Evolutionary conservation across 2,113 vertebrate species (phyloP).

Genomic region (Triplophysa tibetana): DNA sequence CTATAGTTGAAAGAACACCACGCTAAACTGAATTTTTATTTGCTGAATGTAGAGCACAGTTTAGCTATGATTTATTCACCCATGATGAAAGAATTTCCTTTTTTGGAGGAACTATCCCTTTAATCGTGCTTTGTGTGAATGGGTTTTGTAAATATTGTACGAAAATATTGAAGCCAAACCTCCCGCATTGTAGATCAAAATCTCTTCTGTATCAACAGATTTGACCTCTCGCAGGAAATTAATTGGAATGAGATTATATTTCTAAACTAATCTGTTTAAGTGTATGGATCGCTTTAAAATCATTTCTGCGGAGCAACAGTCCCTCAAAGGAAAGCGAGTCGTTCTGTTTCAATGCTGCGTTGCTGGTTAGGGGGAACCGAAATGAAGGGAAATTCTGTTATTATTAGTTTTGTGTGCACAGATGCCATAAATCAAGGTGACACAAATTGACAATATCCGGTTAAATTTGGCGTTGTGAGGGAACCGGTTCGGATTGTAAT

Average conservation of each 20-base stretch:
- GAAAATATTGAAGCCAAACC: background rate
- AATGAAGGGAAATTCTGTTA: conserved; percentile 58
- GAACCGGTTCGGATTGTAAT: conserved; percentile 61
- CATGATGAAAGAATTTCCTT: too few relatives aligned
- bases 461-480: conserved; percentile 59
- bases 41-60: too few relatives aligned
- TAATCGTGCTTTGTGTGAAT: background rate
- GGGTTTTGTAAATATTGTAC: background rate
- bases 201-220: conserved; percentile 47
- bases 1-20: too few relatives aligned
- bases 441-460: conserved; percentile 62
- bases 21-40: too few relatives aligned
- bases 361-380: conserved; percentile 59
- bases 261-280: conserved; percentile 48
- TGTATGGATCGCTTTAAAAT: conserved; percentile 53
- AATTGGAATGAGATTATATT: conserved; percentile 50
- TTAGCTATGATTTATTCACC: too few relatives aligned
- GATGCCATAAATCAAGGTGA: conserved; percentile 67
- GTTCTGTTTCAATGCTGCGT: conserved; percentile 57
- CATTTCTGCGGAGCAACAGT: conserved; percentile 40
- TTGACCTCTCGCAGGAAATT: conserved; percentile 38
- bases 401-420: conserved; percentile 66
- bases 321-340: conserved; percentile 31
- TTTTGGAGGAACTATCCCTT: background rate
- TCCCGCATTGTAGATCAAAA: conserved; percentile 19